A percentile compares a stretch with the other conserved stretches of the same genome.
phyloP scores from a whole-genome alignment of 2,888 invertebrate species.

The Macropis europaea region DNA sequence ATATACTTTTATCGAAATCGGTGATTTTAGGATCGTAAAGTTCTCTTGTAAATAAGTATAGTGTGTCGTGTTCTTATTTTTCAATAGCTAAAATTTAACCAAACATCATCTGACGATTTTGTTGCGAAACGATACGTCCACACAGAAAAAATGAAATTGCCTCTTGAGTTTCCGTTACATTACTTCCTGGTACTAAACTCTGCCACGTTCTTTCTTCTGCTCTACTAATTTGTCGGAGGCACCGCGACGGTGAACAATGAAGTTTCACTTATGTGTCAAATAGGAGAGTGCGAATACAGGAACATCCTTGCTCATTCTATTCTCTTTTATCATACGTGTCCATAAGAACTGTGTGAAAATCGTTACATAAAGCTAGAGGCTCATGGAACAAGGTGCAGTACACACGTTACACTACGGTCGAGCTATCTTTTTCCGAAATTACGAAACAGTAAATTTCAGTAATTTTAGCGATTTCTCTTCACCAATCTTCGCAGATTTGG shows the following conservation, averaged over 20 bases:
- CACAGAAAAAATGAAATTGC: constrained; percentile 15
- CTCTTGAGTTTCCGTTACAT: constrained; percentile 20
- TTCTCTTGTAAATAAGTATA: too few species aligned
- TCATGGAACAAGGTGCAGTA: neutral
- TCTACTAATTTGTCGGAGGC: constrained; percentile 43
- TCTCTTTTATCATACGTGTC: neutral
- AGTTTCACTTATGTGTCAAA: constrained; percentile 47
- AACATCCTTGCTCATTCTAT: neutral
- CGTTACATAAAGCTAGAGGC: constrained; percentile 7
- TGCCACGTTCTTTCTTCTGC: constrained; percentile 41
- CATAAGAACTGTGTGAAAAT: neutral
- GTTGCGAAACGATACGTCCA: neutral
- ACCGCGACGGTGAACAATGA: constrained; percentile 32
- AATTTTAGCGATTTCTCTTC: constrained; percentile 13
- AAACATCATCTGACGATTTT: neutral
- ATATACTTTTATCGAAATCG: too few species aligned
- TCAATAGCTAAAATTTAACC: too few species aligned
- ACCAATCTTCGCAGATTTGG: neutral
- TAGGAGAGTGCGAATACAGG: constrained; percentile 7
- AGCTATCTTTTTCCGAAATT: neutral
- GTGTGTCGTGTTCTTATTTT: too few species aligned
- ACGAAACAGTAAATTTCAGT: constrained; percentile 2
- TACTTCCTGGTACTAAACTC: constrained; percentile 18
- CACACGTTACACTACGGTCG: neutral
- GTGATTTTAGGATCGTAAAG: too few species aligned